Conservation (phyloP, 2,888 invertebrate genomes). For the Philereme transversata region DNA sequence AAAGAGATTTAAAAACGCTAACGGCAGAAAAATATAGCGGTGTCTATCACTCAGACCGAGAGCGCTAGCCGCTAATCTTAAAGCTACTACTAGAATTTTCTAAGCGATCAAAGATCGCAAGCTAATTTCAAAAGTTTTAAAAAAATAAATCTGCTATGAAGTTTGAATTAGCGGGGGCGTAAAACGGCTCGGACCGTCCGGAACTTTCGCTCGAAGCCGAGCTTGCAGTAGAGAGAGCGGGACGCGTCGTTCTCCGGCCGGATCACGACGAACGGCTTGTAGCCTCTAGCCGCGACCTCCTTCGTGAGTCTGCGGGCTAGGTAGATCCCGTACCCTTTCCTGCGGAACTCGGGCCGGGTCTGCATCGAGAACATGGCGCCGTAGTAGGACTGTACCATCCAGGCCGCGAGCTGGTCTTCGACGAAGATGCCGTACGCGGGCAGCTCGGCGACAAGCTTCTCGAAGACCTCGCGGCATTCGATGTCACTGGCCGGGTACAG, state of each 20-base stretch:
- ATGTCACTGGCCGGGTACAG: slow-evolving; percentile 95
- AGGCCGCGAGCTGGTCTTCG: slow-evolving; percentile 90
- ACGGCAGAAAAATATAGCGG: slow-evolving; percentile 53
- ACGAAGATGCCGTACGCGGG: slow-evolving; percentile 93
- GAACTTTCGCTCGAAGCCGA: slow-evolving; percentile 92
- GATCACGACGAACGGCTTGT: slow-evolving; percentile 94
- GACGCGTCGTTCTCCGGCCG: slow-evolving; percentile 94
- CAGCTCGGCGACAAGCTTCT: slow-evolving; percentile 89
- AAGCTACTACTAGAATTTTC: slow-evolving; percentile 80
- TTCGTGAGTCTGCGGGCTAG: slow-evolving; percentile 87
- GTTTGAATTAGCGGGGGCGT: slow-evolving; percentile 79
- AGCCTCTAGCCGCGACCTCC: slow-evolving; percentile 88
- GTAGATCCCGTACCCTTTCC: slow-evolving; percentile 90
- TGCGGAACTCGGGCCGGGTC: slow-evolving; percentile 89
- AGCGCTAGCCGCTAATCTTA: slow-evolving; percentile 77
- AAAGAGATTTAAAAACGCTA: slow-evolving; percentile 57
- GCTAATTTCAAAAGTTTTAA: slow-evolving; percentile 78
- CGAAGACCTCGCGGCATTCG: slow-evolving; percentile 93
- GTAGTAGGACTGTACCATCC: slow-evolving; percentile 96
- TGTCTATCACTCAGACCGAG: slow-evolving; percentile 61
- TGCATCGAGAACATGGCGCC: slow-evolving; percentile 97
- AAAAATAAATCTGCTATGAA: slow-evolving; percentile 69
- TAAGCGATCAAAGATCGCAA: slow-evolving; percentile 82
- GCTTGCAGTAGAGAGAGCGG: slow-evolving; percentile 91
- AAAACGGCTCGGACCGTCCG: slow-evolving; percentile 92